Base-by-base conservation (phyloP, 2,797 vertebrate genomes). In the Takifugu rubripes region DNA sequence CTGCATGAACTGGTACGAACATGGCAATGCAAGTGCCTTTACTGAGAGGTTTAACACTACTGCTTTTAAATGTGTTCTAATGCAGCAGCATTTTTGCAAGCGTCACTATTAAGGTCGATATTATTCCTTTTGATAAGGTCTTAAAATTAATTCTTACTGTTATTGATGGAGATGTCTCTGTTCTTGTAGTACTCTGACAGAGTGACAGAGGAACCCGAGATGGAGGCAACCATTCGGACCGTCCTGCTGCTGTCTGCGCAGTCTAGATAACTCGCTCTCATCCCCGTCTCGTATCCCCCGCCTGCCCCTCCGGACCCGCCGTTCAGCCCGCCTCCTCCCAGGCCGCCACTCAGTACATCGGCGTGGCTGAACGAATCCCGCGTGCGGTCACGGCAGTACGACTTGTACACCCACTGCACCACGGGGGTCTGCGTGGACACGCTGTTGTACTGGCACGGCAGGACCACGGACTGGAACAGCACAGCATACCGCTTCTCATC, bases 341-440 rank as follows among this genome's bases (percentile, higher is more conserved):
- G 21, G 26, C 72, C 36, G 27, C 75, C 78, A 0, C 68, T 46
- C 56, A 81, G 16, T 52, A 36, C 74, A 66, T 87, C 81, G 0
- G 78, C 25, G 53, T 63, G 68, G 56, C 88, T 92, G 84, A 96
- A 81, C 2, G 94, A 92, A 55, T 96, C 94, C 52, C 92, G 89
- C 3, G 93, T 92, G 29, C 93, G 92, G 65, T 96, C 95, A 48
- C 94, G 93, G 70, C 95, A 97, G 84, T 95, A 96, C 1, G 95
- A 97, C 81, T 96, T 97, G 87, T 94, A 97, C 61, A 93, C 92
- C 95, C 95, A 97, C 61, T 96, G 94, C 17, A 97, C 92, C 47
- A 97, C 92, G 0, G 93, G 92, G 0, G 89, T 91, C 61, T 94
- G 94, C 6, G 83, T 91, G 55, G 95, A 97, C 33, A 92, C 91